Percentiles rank a stretch among this genome's conserved stretches.
These are phyloP conservation scores for Galagoides demidoff DNA, from an alignment of 2,797 vertebrate genomes.

Conservation along the genomic window DNA sequence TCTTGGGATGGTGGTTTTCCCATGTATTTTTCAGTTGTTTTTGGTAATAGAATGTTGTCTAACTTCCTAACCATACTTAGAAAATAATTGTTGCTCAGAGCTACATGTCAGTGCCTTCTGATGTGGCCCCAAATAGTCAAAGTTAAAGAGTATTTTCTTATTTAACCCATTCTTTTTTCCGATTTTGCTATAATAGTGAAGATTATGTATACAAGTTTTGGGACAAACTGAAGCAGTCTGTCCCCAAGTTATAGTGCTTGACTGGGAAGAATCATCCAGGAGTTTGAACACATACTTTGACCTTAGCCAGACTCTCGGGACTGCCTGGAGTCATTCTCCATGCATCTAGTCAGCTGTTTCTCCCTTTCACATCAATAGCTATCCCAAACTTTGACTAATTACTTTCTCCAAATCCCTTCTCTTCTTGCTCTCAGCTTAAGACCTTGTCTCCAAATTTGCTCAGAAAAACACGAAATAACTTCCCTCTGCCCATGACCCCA, in stretches of 20 bases:
- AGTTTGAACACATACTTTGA: neutral
- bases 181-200: neutral
- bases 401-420: neutral
- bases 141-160: conserved; percentile 25
- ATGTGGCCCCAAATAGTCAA: neutral
- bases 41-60: conserved; percentile 16
- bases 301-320: neutral
- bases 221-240: neutral
- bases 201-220: neutral
- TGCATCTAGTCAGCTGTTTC: fast-evolving
- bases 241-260: neutral
- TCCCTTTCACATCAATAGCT: neutral
- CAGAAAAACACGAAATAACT: neutral
- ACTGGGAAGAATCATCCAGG: neutral
- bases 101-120: neutral
- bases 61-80: conserved; percentile 34
- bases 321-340: neutral
- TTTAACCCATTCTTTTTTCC: neutral
- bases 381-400: neutral
- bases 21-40: neutral
- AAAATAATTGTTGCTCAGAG: neutral
- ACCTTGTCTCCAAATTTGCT: neutral
- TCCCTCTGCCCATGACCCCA: neutral
- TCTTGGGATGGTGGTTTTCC: conserved; percentile 6
- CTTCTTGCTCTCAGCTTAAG: neutral